These are phyloP conservation scores for Bombyx mori DNA, from an alignment of 1,140 invertebrate genomes.

Conservation along the genomic window ASM3026992v2 NC_085126.1:3407001-3407500, in stretches of 20 bases:
- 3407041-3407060: conserved; percentile 35
- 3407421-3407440: too few relatives aligned
- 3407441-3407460: too few relatives aligned
- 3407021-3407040: conserved; percentile 16
- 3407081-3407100: conserved; percentile 66
- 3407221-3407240: conserved; percentile 24
- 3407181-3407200: conserved; percentile 12
- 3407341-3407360: too few relatives aligned
- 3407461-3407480: too few relatives aligned
- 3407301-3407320: conserved; percentile 30
- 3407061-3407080: conserved; percentile 59
- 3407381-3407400: too few relatives aligned
- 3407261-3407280: conserved; percentile 59
- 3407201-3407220: conserved; percentile 15
- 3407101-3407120: conserved; percentile 59
- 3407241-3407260: conserved; percentile 50
- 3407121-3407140: conserved; percentile 68
- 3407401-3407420: too few relatives aligned
- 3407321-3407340: conserved; percentile 41
- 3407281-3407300: conserved; percentile 33
- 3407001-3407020: too few relatives aligned
- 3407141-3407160: conserved; percentile 42
- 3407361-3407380: too few relatives aligned
- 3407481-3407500: too few relatives aligned
- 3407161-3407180: conserved; percentile 34